These are phyloP conservation scores for Nothobranchius kuhntae DNA, from an alignment of 2,113 vertebrate species.

Conservation along the genomic window DNA sequence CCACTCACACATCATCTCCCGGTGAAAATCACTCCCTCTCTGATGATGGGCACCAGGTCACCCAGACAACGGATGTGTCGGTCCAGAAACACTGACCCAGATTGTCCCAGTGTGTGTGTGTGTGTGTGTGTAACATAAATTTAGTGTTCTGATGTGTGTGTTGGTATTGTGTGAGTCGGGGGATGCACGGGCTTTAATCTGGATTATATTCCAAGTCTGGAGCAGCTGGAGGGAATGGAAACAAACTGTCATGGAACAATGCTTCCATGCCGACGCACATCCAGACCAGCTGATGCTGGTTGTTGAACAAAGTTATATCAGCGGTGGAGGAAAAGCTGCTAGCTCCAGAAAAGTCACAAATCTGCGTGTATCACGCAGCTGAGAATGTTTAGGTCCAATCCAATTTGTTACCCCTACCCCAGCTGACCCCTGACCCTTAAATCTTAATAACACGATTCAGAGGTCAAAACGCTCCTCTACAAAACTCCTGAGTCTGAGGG, in stretches of 20 bases:
- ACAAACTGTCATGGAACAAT: constrained; percentile 27
- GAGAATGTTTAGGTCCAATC: not conserved
- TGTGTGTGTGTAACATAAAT: not conserved
- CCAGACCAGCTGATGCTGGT: not conserved
- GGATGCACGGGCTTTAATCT: constrained; percentile 68
- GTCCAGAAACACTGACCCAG: constrained; percentile 60
- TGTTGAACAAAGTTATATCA: constrained; percentile 2
- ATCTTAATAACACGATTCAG: no score
- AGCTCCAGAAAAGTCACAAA: not conserved
- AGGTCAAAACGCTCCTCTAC: no score
- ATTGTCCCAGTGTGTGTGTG: constrained; percentile 41
- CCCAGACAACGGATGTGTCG: constrained; percentile 35
- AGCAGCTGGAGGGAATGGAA: constrained; percentile 69
- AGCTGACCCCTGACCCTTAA: no score
- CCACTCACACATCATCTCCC: constrained; percentile 25
- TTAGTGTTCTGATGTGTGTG: constrained; percentile 20
- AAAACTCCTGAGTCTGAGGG: no score
- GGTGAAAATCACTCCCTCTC: constrained; percentile 3
- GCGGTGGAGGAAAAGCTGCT: not conserved
- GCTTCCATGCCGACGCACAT: not conserved
- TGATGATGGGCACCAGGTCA: constrained; percentile 59
- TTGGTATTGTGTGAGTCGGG: not conserved
- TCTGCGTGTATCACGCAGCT: not conserved
- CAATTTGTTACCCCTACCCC: no score
- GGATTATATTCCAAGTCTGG: constrained; percentile 72